Evolutionary conservation across 2,888 invertebrate species (phyloP).

Genomic region (Torymus auratus): DNA sequence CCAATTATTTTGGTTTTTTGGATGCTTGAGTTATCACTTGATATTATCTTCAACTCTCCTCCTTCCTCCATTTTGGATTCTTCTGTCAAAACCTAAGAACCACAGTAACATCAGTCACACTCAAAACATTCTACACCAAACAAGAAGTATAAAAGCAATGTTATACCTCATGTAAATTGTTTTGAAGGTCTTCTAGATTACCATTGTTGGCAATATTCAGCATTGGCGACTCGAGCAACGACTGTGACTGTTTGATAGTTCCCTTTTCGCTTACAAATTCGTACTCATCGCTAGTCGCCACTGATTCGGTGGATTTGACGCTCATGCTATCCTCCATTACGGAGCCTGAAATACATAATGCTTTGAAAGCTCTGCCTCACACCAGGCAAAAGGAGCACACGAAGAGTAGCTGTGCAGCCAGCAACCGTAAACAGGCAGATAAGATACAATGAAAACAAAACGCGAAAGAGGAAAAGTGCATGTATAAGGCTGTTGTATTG

Average conservation of each 20-base stretch:
- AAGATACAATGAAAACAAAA: conserved; percentile 30
- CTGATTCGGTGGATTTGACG: conserved; percentile 83
- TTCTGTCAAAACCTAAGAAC: conserved; percentile 71
- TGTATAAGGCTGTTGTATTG: not conserved
- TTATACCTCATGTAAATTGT: conserved; percentile 80
- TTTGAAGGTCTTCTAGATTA: conserved; percentile 81
- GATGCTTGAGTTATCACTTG: conserved; percentile 60
- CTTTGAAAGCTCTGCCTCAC: too few relatives aligned
- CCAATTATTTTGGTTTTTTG: conserved; percentile 77
- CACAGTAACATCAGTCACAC: not conserved
- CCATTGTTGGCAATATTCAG: conserved; percentile 82
- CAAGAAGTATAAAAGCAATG: not conserved
- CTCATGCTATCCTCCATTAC: conserved; percentile 83
- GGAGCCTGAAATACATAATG: conserved; percentile 66
- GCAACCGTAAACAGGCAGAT: conserved; percentile 21
- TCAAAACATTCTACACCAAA: not conserved
- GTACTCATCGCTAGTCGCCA: conserved; percentile 84
- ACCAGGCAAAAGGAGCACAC: too few relatives aligned
- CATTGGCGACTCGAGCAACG: conserved; percentile 77
- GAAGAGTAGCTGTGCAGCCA: too few relatives aligned
- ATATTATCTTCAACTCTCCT: conserved; percentile 68
- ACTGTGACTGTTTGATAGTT: conserved; percentile 69
- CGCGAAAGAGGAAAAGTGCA: conserved; percentile 8
- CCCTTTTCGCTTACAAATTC: conserved; percentile 81
- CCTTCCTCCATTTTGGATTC: conserved; percentile 73